These are phyloP conservation scores for Rhamphomyia laevipes DNA, from an alignment of 2,888 invertebrate genomes.

Conservation along the genomic window DNA sequence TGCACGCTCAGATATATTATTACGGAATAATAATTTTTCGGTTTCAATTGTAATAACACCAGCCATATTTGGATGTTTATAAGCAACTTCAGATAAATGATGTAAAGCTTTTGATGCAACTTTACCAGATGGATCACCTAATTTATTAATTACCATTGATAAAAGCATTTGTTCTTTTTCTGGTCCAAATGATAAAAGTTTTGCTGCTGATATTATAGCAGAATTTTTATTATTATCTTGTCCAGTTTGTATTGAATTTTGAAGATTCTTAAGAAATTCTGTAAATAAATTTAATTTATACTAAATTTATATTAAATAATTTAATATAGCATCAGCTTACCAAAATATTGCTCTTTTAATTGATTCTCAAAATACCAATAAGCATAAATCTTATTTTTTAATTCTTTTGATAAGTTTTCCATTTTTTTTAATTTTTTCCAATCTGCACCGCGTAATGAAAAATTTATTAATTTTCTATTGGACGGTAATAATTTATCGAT, in stretches of 20 bases:
- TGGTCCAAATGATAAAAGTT: slow-evolving; percentile 28
- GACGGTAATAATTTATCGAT: slow-evolving; percentile 33
- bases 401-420: slow-evolving; percentile 41
- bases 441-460: slow-evolving; percentile 31
- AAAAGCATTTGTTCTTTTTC: slow-evolving; percentile 48
- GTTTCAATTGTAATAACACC: slow-evolving; percentile 74
- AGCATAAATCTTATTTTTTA: slow-evolving; percentile 52
- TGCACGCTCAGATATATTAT: slow-evolving; percentile 71
- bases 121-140: slow-evolving; percentile 76
- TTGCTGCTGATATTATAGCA: slow-evolving; percentile 28
- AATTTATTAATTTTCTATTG: slow-evolving; percentile 29
- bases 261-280: slow-evolving; percentile 34
- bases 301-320: neutral
- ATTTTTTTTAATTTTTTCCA: slow-evolving; percentile 32
- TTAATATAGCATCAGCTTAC: slow-evolving; percentile 27
- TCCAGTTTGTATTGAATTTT: slow-evolving; percentile 32
- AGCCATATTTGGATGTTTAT: slow-evolving; percentile 87
- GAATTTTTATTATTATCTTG: slow-evolving; percentile 33
- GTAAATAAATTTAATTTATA: slow-evolving; percentile 6
- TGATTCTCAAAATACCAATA: slow-evolving; percentile 86
- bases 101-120: slow-evolving; percentile 82
- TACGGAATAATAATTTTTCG: slow-evolving; percentile 79
- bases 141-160: slow-evolving; percentile 77
- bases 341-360: slow-evolving; percentile 63
- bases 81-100: slow-evolving; percentile 68